Conservation (phyloP, 1,140 invertebrate species). For the Saccostrea glomerata region DNA sequence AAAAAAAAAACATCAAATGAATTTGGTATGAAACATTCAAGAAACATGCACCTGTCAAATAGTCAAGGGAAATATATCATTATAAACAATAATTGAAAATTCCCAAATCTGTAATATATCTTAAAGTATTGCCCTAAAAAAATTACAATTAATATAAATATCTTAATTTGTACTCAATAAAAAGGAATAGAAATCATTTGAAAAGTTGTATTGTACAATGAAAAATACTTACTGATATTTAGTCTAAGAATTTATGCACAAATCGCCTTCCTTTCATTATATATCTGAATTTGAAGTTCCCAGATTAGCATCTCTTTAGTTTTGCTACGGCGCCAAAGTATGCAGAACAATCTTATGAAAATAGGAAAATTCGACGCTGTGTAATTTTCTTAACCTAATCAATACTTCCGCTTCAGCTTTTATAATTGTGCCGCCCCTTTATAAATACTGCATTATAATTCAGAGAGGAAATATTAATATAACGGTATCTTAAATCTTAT, state of each 20-base stretch:
- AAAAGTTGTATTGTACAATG: too few species aligned
- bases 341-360: neutral
- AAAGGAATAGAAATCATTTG: too few species aligned
- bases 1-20: too few species aligned
- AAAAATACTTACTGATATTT: too few species aligned
- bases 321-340: neutral
- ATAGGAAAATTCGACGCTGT: neutral
- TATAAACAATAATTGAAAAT: too few species aligned
- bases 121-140: too few species aligned
- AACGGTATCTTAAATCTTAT: neutral
- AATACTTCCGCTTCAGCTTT: neutral
- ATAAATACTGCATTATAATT: neutral
- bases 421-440: neutral
- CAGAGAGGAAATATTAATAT: neutral
- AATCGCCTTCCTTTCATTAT: neutral
- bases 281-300: neutral
- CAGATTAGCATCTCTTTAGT: neutral
- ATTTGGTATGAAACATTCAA: too few species aligned
- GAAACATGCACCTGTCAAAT: too few species aligned
- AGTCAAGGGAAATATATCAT: too few species aligned
- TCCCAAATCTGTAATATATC: too few species aligned
- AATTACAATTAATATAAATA: too few species aligned
- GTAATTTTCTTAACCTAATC: constrained; percentile 5
- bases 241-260: neutral
- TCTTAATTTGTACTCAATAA: too few species aligned